A percentile compares a stretch with the other conserved stretches of the same genome.
phyloP scores from a whole-genome alignment of 2,797 vertebrate genomes.

The Gastrophryne carolinensis region DNA sequence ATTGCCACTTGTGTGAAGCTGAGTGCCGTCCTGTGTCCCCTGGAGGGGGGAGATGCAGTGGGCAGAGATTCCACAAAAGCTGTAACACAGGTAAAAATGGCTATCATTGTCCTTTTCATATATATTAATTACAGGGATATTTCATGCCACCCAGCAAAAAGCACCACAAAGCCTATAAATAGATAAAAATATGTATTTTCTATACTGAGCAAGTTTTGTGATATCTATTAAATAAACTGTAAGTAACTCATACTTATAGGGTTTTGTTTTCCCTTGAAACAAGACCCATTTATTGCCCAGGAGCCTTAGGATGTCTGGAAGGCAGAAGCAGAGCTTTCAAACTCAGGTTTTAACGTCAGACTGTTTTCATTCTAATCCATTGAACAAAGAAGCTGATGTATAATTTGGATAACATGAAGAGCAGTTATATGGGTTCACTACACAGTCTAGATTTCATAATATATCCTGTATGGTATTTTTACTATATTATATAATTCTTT shows the following conservation, averaged over 20 bases:
- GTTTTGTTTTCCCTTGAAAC: neutral
- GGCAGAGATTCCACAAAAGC: no score
- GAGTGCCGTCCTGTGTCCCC: no score
- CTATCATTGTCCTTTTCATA: no score
- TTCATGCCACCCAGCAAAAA: neutral
- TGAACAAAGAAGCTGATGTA: conserved; percentile 23
- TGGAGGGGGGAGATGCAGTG: no score
- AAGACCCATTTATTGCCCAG: neutral
- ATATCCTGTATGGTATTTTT: neutral
- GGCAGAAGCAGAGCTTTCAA: conserved; percentile 23
- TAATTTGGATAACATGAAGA: neutral
- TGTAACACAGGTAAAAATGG: no score
- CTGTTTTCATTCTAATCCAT: conserved; percentile 17
- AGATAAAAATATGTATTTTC: neutral
- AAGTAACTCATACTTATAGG: neutral
- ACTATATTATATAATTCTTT: no score
- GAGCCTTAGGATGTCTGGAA: conserved; percentile 30
- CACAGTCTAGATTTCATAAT: neutral
- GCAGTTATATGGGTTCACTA: neutral
- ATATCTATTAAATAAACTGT: neutral
- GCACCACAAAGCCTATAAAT: neutral
- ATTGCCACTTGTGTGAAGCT: no score
- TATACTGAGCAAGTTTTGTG: neutral
- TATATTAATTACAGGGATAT: no score
- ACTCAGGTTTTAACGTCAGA: conserved; percentile 33